Evolutionary conservation across 1,140 invertebrate species (phyloP), one percentile per base, ranked within the genome.

Genomic region (Gonatopus flavifemur): DNA sequence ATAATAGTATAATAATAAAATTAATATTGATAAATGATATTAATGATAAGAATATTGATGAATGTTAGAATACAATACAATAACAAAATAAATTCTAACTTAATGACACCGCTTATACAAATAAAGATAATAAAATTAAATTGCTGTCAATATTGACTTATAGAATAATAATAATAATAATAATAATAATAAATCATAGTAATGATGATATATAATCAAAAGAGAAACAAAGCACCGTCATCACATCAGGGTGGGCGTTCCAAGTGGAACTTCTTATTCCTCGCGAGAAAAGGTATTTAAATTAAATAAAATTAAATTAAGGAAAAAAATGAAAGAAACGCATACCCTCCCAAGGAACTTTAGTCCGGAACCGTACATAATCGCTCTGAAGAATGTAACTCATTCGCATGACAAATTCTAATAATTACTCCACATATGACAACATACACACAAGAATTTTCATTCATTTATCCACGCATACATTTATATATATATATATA

Each of bases 181-280:
- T 43, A 41, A 31, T 49, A 41, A 36, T 46, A 33, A n/a, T n/a
- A n/a, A n/a, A n/a, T n/a, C n/a, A n/a, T n/a, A n/a, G n/a, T n/a
- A n/a, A n/a, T n/a, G n/a, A 49, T 44, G 28, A 54, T 38, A 15
- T 55, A 51, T 37, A 52, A 52, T 55, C 49, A 67, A 70, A 73
- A 60, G 63, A 72, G 68, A 77, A 75, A 76, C 69, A 74, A 77
- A 77, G 72, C 73, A 77, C 72, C 74, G 68, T 76, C 72, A 76
- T 77, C 74, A 74, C 72, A 72, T 70, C 64, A 59, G 66, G 67
- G 67, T 49, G 57, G n/a, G 63, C 43, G 44, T 62, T 55, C 57
- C n/a, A 65, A 53, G 39, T 61, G 55, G 50, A 52, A 60, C 49
- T 51, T n/a, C n/a, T n/a, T n/a, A n/a, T n/a, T n/a, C n/a, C n/a